Base-by-base conservation (phyloP, 2,888 invertebrate species). In the Eulithis testata region DNA sequence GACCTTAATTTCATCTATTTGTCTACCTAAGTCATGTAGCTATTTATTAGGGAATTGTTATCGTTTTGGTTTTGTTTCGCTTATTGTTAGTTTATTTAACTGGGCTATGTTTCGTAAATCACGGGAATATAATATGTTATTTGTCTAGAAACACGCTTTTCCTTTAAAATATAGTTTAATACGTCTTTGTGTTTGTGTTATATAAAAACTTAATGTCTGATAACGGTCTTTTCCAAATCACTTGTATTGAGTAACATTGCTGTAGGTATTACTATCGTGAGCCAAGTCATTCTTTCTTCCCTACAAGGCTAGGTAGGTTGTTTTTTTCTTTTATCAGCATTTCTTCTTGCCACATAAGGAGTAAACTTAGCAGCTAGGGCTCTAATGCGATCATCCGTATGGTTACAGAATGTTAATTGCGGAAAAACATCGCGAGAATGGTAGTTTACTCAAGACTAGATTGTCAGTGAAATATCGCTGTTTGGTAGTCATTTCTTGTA, bases 1-100 rank as follows among this genome's bases (percentile, higher is more conserved):
- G 71, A 63, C 73, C 71, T 68, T 70, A 70, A 70, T 70, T 66
- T 64, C 54, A 59, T 68, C 59, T 63, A 63, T 67, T 63, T 67
- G 63, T 67, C 57, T 66, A 59, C 51, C 51, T 56, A 47, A 56
- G 60, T 57, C 60, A 37, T 66, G 58, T 51, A 55, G 56, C 52
- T 49, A 57, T 58, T 62, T 63, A 60, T 63, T 63, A 57, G 50
- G 44, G 31, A 63, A 63, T 53, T 60, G 60, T 50, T 27, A 60
- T 60, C 40, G 61, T 64, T 55, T 58, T 11, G 60, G 11, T 50
- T 52, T 51, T 52, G 60, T 53, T 53, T 53, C n/a, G 53, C 11
- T 40, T 45, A 31, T 53, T 53, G 51, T 50, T 47, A 6, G 51
- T 44, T 49, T 49, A 58, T 54, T 54, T 59, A 63, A 63, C 58